Evolutionary conservation across 2,797 vertebrate species (phyloP).

Genomic region (Emydoidea blandingii): DNA sequence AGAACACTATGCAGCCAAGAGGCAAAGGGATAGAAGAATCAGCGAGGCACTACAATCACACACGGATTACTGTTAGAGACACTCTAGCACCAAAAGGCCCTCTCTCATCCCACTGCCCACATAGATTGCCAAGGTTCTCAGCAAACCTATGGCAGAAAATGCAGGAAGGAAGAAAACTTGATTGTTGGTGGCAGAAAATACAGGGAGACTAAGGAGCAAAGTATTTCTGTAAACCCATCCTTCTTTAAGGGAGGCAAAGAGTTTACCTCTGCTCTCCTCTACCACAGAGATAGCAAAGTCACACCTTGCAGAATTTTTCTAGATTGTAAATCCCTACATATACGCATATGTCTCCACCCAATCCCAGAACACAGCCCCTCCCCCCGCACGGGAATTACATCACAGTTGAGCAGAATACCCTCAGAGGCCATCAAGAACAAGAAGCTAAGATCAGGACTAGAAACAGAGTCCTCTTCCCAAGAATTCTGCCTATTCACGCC

Average conservation of each 20-base stretch:
- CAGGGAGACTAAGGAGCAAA: background rate
- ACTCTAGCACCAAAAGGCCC: background rate
- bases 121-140: background rate
- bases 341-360: background rate
- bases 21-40: background rate
- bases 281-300: background rate
- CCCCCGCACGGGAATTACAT: background rate
- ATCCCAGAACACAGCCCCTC: background rate
- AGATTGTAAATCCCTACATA: background rate
- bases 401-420: background rate
- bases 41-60: background rate
- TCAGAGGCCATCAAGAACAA: background rate
- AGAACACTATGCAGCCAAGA: background rate
- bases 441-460: background rate
- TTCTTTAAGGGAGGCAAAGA: background rate
- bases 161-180: background rate
- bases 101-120: background rate
- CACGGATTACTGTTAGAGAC: background rate
- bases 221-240: background rate
- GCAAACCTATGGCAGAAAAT: background rate
- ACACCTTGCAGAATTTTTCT: background rate
- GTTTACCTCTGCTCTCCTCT: background rate
- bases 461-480: background rate
- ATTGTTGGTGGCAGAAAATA: background rate
- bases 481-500: background rate